Base-by-base conservation (phyloP, 2,888 invertebrate species). In the Lottia gigantea region DNA sequence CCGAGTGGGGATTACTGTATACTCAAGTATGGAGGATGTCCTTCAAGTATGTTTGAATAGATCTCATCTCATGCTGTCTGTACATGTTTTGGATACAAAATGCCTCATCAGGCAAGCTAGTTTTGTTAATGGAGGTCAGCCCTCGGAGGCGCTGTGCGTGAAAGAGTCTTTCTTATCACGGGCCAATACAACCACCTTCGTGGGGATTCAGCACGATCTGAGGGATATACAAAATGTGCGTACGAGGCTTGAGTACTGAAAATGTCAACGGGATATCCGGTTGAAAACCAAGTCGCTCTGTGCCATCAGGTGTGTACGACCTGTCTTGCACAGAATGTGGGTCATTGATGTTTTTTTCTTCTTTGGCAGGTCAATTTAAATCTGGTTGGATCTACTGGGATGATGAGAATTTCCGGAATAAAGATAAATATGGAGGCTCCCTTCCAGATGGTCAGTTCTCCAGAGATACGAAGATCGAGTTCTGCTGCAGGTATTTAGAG, bases 1-100 rank as follows among this genome's bases (percentile, higher is more conserved):
- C 80, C 80, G 0, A 71, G 71, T 64, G 81, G 81, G 12, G 78
- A 80, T 70, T 81, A 81, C 74, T 81, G 81, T 47, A 73, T 81
- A 26, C 55, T 66, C 7, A 76, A 79, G 63, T 80, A 78, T 46
- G 78, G 78, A 16, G 23, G 69, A 62, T 81, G 80, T 64, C 80
- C 80, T 2, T 66, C 69, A 46, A 77, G 74, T 79, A 15, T 55
- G 62, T 16, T 14, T 40, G 63, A n/a, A n/a, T n/a, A n/a, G n/a
- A n/a, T n/a, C n/a, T n/a, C 40, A 46, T 16, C 2, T 31, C 25
- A 31, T 3, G n/a, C n/a, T 63, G 14, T n/a, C 64, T 23, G 0
- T 19, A 8, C 12, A 49, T 0, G 19, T 55, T 40, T 40, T 11
- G 2, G 31, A 31, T 31, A 31, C 31, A 31, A 31, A 31, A n/a